Conservation (phyloP, 2,888 invertebrate genomes). For the Orthosia cruda region DNA sequence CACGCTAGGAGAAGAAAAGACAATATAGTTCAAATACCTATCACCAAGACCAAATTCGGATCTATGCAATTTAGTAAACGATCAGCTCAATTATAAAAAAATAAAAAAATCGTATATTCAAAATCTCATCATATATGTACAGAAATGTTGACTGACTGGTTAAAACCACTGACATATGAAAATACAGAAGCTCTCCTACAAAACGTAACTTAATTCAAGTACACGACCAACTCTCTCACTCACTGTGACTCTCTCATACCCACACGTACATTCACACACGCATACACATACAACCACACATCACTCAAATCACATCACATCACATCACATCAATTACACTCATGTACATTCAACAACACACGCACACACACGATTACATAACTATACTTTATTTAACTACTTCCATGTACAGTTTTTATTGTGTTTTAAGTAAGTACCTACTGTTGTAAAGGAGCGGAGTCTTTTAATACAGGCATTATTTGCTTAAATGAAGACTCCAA, state of each 20-base stretch:
- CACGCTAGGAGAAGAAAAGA: no score
- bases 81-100: constrained; percentile 13
- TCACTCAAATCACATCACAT: no score
- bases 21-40: no score
- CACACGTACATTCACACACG: neutral
- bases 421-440: no score
- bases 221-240: neutral
- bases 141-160: constrained; percentile 9
- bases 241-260: neutral
- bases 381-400: neutral
- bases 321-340: neutral
- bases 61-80: no score
- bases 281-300: neutral
- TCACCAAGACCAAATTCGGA: no score
- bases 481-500: constrained; percentile 2
- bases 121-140: constrained; percentile 11
- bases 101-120: constrained; percentile 10
- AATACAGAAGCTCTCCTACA: constrained; percentile 14
- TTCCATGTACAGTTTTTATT: no score
- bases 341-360: neutral
- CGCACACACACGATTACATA: neutral
- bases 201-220: constrained; percentile 4
- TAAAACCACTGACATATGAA: constrained; percentile 15
- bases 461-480: neutral
- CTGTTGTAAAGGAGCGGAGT: no score